Evolutionary conservation across 2,888 invertebrate genomes (phyloP).

Genomic region (Emmelina monodactyla): DNA sequence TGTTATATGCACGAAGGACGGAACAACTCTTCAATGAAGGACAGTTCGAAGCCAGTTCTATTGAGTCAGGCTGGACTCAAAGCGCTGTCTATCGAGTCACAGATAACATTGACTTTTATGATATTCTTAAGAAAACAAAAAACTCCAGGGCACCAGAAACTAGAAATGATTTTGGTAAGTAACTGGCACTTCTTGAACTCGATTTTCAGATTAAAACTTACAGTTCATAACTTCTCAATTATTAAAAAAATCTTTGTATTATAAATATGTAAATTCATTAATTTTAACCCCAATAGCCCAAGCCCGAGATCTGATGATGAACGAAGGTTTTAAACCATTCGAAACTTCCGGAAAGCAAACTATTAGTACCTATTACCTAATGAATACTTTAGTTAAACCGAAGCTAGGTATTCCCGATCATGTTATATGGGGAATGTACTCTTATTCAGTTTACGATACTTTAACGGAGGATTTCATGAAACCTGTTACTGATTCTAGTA

Average conservation of each 20-base stretch:
- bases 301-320: constrained; percentile 36
- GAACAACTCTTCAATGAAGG: constrained; percentile 64
- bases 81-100: constrained; percentile 68
- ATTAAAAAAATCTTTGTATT: too few species aligned
- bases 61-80: constrained; percentile 72
- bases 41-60: constrained; percentile 68
- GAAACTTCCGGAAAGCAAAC: constrained; percentile 21
- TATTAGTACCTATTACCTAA: constrained; percentile 55
- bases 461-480: constrained; percentile 80
- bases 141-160: too few species aligned
- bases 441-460: constrained; percentile 64
- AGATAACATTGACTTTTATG: constrained; percentile 79
- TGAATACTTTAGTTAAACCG: constrained; percentile 75
- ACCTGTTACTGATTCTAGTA: constrained; percentile 70
- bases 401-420: constrained; percentile 71
- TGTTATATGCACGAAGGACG: constrained; percentile 61
- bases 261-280: too few species aligned
- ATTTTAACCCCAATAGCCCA: too few species aligned
- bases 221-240: too few species aligned
- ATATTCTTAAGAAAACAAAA: too few species aligned
- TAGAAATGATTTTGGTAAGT: too few species aligned
- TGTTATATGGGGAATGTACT: constrained; percentile 72
- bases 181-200: too few species aligned
- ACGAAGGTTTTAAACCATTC: constrained; percentile 25
- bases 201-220: too few species aligned